These are phyloP conservation scores for Diplazon laetatorius DNA, from an alignment of 2,888 invertebrate genomes.

Conservation along the genomic window DNA sequence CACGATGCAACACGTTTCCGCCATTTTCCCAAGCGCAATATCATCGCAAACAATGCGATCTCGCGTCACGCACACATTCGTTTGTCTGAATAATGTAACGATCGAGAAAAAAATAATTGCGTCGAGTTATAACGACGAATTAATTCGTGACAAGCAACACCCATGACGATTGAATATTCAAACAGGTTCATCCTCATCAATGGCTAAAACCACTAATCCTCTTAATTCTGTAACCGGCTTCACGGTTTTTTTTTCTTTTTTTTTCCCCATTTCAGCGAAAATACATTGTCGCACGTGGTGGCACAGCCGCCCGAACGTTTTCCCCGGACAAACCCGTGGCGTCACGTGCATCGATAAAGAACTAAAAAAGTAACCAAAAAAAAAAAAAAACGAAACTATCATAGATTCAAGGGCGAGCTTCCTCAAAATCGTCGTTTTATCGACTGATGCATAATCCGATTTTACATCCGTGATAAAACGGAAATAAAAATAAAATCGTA, in stretches of 20 bases:
- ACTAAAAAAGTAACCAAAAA: background rate
- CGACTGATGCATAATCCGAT: background rate
- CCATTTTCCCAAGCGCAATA: slow-evolving; percentile 15
- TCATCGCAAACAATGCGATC: slow-evolving; percentile 73
- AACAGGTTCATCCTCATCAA: slow-evolving; percentile 29
- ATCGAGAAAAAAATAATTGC: too few species aligned
- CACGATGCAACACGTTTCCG: slow-evolving; percentile 1
- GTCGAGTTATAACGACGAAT: too few species aligned
- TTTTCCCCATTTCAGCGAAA: background rate
- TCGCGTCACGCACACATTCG: slow-evolving; percentile 11
- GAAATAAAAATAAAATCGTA: too few species aligned
- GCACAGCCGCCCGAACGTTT: background rate
- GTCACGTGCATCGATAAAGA: background rate
- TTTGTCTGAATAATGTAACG: too few species aligned
- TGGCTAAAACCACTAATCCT: too few species aligned
- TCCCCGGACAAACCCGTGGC: background rate
- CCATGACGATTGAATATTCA: too few species aligned
- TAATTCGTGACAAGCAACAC: slow-evolving; percentile 72
- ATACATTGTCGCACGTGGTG: background rate
- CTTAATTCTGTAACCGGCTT: slow-evolving; percentile 6
- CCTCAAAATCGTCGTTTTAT: background rate
- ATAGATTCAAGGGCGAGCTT: background rate
- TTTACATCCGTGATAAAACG: background rate
- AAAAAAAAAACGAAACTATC: background rate
- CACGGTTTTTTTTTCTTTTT: slow-evolving; percentile 55